phyloP scores from a whole-genome alignment of 2,113 vertebrate genomes.

The Stictonetta naevosa region DNA sequence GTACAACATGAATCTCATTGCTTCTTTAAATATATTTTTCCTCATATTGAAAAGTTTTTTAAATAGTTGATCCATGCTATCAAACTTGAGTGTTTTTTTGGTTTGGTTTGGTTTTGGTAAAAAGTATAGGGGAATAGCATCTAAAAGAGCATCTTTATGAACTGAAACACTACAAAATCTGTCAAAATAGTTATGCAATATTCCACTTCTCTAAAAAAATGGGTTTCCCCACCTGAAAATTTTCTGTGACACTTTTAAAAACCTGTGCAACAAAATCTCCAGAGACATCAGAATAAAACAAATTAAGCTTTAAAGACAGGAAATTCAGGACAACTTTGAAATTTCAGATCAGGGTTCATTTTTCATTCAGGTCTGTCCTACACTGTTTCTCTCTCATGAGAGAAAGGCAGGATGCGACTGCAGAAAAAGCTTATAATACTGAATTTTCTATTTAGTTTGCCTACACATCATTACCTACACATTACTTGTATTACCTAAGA shows the following conservation, averaged over 20 bases:
- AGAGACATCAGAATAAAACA: background rate
- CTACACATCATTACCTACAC: background rate
- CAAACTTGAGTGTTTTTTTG: background rate
- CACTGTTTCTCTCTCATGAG: background rate
- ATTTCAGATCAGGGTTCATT: background rate
- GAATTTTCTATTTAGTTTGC: background rate
- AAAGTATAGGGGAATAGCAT: background rate
- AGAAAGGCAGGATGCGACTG: background rate
- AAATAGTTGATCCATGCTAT: background rate
- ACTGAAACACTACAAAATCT: background rate
- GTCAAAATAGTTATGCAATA: background rate
- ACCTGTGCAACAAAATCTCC: background rate
- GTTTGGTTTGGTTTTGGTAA: background rate
- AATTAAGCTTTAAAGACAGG: background rate
- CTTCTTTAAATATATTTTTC: background rate
- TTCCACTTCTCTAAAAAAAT: background rate
- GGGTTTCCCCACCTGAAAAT: background rate
- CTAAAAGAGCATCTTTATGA: background rate
- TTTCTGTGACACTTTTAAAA: background rate
- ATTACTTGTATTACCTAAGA: background rate
- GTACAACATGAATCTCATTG: background rate
- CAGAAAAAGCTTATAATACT: background rate
- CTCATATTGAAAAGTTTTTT: background rate
- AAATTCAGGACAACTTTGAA: background rate
- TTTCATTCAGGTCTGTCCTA: background rate